Evolutionary conservation across 2,888 invertebrate genomes (phyloP).

Genomic region (Crematogaster levior): DNA sequence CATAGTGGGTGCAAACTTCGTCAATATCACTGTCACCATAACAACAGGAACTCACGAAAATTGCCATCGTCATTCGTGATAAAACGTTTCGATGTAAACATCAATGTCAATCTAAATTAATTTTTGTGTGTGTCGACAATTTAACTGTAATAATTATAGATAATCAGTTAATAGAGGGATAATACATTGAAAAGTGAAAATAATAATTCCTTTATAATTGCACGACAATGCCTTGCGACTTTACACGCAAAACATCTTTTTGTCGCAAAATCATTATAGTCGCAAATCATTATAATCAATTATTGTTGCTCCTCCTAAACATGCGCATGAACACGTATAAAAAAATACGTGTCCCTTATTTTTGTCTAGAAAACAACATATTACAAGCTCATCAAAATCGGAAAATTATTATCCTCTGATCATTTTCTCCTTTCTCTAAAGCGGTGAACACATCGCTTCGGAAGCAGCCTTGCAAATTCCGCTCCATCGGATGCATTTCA

Average conservation of each 20-base stretch:
- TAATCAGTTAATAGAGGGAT: neutral
- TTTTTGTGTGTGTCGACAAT: neutral
- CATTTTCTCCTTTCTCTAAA: neutral
- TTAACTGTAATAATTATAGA: neutral
- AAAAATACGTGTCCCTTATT: too few relatives aligned
- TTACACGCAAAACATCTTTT: neutral
- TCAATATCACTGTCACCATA: slow-evolving; percentile 44
- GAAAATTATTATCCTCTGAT: neutral
- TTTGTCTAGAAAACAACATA: too few relatives aligned
- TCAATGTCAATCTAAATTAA: neutral
- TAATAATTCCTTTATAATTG: neutral
- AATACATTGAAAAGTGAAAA: neutral
- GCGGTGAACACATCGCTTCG: neutral
- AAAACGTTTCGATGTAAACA: neutral
- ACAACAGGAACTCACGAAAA: neutral
- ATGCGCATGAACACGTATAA: too few relatives aligned
- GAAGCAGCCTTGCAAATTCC: slow-evolving; percentile 12
- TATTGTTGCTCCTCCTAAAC: too few relatives aligned
- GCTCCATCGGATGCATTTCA: slow-evolving; percentile 2
- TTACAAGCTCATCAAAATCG: too few relatives aligned
- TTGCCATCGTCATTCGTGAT: neutral
- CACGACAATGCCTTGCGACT: neutral
- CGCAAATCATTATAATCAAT: too few relatives aligned
- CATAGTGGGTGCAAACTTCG: slow-evolving; percentile 39
- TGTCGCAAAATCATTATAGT: neutral